phyloP scores from a whole-genome alignment of 1,140 invertebrate species.

The fruit fly (Drosophila melanogaster) region DNA sequence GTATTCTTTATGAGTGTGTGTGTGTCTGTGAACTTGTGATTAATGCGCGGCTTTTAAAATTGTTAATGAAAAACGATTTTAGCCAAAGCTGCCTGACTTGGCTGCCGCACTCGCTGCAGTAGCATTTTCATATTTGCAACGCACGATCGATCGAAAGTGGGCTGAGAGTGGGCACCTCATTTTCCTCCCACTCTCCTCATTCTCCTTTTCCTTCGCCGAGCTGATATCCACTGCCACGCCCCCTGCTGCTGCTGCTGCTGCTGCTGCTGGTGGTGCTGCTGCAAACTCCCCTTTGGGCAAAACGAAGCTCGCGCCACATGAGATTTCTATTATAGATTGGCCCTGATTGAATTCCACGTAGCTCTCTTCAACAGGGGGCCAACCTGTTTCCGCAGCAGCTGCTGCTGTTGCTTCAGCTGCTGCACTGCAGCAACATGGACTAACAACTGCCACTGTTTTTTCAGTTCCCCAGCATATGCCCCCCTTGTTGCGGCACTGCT shows the following conservation, averaged over 20 bases:
- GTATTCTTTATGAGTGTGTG: constrained; percentile 6
- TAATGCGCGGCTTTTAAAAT: constrained; percentile 83
- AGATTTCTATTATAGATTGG: constrained; percentile 83
- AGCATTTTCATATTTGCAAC: constrained; percentile 84
- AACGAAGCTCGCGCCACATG: constrained; percentile 69
- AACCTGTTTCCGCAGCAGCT: constrained; percentile 66
- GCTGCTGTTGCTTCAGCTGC: constrained; percentile 10
- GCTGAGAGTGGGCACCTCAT: constrained; percentile 46
- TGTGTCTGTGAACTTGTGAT: constrained; percentile 59
- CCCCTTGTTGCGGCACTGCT: not conserved
- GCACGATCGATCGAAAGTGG: constrained; percentile 82
- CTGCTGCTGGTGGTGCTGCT: constrained; percentile 11
- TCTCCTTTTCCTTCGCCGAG: not conserved
- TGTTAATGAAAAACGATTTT: constrained; percentile 84
- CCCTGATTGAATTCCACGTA: constrained; percentile 80
- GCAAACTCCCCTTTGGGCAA: constrained; percentile 46
- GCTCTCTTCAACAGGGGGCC: constrained; percentile 27
- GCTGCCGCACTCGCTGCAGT: constrained; percentile 52
- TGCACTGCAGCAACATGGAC: constrained; percentile 45
- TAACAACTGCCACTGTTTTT: constrained; percentile 59
- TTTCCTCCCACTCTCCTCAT: too few species aligned
- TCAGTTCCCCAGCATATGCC: not conserved
- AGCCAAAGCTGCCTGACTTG: constrained; percentile 53
- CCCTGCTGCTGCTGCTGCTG: constrained; percentile 33
- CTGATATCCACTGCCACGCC: constrained; percentile 29